Evolutionary conservation across 2,797 vertebrate species (phyloP).

Genomic region (Platalea minor): DNA sequence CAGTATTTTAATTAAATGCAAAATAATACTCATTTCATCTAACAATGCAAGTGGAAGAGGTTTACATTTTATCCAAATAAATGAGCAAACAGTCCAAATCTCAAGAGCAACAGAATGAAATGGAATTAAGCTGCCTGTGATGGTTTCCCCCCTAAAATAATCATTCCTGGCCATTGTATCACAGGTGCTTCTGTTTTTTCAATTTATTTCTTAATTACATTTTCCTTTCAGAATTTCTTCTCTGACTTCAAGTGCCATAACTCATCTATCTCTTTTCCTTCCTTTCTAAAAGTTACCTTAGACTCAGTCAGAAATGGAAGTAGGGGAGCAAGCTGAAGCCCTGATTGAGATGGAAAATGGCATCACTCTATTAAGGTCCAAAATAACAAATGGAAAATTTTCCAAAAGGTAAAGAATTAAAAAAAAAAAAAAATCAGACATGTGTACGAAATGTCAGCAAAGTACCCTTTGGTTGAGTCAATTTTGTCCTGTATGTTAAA

Average conservation of each 20-base stretch:
- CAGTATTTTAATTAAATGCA: conserved; percentile 42
- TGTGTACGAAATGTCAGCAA: neutral
- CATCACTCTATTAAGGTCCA: neutral
- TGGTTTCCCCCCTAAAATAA: conserved; percentile 28
- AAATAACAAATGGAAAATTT: neutral
- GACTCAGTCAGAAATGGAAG: neutral
- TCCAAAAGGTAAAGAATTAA: neutral
- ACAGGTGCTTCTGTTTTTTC: conserved; percentile 46
- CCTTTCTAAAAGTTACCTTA: conserved; percentile 17
- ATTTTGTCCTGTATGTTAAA: neutral
- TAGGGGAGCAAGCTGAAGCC: neutral
- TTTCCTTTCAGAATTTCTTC: conserved; percentile 31
- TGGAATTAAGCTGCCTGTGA: conserved; percentile 39
- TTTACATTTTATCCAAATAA: conserved; percentile 35
- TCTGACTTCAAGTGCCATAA: conserved; percentile 36
- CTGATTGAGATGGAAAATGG: neutral
- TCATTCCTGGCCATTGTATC: conserved; percentile 17
- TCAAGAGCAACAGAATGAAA: conserved; percentile 32
- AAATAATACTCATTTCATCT: conserved; percentile 27
- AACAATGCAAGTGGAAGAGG: neutral
- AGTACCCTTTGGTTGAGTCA: neutral
- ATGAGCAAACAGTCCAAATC: conserved; percentile 36
- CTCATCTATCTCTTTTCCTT: conserved; percentile 16
- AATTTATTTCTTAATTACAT: conserved; percentile 62
- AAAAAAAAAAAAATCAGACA: neutral